These are phyloP conservation scores for Capreolus pygargus DNA, from an alignment of 2,113 vertebrate species.

Conservation along the genomic window DNA sequence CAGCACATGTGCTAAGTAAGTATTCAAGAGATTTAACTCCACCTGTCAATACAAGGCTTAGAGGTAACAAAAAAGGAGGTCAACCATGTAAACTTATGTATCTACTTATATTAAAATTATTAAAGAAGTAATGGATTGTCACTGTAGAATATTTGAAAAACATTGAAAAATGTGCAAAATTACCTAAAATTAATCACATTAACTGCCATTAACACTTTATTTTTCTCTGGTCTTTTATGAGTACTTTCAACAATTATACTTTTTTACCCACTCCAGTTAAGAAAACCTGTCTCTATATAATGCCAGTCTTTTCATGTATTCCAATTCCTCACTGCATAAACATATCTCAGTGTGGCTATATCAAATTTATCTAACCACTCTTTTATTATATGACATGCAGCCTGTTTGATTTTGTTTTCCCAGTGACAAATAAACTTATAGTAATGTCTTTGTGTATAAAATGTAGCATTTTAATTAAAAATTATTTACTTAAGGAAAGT, in stretches of 20 bases:
- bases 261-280: background rate
- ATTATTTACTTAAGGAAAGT: background rate
- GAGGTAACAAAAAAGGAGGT: background rate
- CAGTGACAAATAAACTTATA: background rate
- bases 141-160: background rate
- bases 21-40: background rate
- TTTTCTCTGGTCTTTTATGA: background rate
- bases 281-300: background rate
- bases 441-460: background rate
- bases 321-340: background rate
- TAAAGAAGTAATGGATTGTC: background rate
- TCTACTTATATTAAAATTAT: background rate
- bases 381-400: background rate
- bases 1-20: constrained; percentile 76
- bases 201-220: background rate
- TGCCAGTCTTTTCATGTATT: background rate
- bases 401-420: background rate
- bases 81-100: background rate
- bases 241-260: background rate
- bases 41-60: background rate
- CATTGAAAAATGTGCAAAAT: background rate
- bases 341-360: background rate
- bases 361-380: background rate
- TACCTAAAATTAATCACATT: background rate
- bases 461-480: background rate